These are phyloP conservation scores for Marmota monax DNA, from an alignment of 2,113 vertebrate species.

Conservation along the genomic window DNA sequence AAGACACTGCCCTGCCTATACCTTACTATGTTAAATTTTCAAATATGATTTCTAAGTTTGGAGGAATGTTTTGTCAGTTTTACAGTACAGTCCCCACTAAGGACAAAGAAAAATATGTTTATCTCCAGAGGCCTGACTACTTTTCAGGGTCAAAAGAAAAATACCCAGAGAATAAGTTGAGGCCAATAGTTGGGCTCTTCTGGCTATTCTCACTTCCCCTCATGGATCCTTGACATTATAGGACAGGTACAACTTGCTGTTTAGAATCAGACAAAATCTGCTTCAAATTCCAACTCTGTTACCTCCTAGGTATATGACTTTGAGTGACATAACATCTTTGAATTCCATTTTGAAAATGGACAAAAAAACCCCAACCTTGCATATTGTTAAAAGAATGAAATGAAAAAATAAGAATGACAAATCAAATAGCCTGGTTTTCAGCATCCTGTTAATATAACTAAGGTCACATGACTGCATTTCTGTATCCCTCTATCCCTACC, in stretches of 20 bases:
- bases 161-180: neutral
- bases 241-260: neutral
- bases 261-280: slow-evolving; percentile 24
- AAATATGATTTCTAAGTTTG: slow-evolving; percentile 25
- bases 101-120: neutral
- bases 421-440: neutral
- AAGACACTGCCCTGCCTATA: neutral
- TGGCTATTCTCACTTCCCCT: neutral
- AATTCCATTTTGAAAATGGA: slow-evolving; percentile 31
- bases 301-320: neutral
- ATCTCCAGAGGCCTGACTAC: neutral
- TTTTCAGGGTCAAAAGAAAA: neutral
- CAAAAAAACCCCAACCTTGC: neutral
- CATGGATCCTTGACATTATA: neutral
- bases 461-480: neutral
- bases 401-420: neutral
- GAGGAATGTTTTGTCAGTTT: neutral
- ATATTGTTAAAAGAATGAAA: neutral
- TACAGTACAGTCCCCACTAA: neutral
- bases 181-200: neutral
- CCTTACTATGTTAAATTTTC: neutral
- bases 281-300: neutral
- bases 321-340: neutral
- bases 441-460: neutral
- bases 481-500: neutral